These are phyloP conservation scores for Ammodytes marinus DNA, from an alignment of 2,113 vertebrate species.

Conservation along the genomic window DNA sequence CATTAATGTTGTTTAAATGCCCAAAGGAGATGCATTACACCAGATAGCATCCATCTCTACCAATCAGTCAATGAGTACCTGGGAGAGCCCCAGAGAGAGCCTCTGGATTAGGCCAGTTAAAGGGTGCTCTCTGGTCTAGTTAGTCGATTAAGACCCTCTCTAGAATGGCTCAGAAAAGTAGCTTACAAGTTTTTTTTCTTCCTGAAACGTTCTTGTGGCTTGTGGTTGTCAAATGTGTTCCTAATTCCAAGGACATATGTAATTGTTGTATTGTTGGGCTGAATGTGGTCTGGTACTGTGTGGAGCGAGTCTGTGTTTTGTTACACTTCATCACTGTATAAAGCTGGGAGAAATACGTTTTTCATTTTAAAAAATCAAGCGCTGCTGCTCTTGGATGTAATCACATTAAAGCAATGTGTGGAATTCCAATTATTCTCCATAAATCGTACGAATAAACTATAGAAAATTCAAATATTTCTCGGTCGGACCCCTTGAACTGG, in stretches of 20 bases:
- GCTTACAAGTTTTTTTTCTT: slow-evolving; percentile 54
- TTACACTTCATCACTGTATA: slow-evolving; percentile 53
- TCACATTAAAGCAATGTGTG: slow-evolving; percentile 25
- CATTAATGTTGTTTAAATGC: slow-evolving; percentile 80
- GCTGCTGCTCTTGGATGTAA: slow-evolving; percentile 17
- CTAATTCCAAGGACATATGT: slow-evolving; percentile 69
- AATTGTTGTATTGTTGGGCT: slow-evolving; percentile 62
- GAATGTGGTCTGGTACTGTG: slow-evolving; percentile 52
- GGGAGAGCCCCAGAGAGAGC: slow-evolving; percentile 72
- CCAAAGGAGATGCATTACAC: slow-evolving; percentile 69
- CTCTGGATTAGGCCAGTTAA: slow-evolving; percentile 74
- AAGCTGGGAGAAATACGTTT: slow-evolving; percentile 35
- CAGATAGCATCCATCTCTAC: slow-evolving; percentile 81
- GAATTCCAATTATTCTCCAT: slow-evolving; percentile 41
- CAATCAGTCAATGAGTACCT: slow-evolving; percentile 78
- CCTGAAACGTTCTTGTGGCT: slow-evolving; percentile 54
- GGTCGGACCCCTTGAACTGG: slow-evolving; percentile 1
- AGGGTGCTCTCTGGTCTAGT: slow-evolving; percentile 72
- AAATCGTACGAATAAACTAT: slow-evolving; percentile 27
- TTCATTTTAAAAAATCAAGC: slow-evolving; percentile 24
- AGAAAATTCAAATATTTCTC: slow-evolving; percentile 23
- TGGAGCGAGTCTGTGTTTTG: slow-evolving; percentile 55
- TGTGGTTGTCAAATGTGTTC: slow-evolving; percentile 71
- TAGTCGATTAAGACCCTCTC: slow-evolving; percentile 73
- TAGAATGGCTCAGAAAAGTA: slow-evolving; percentile 60